Conservation (phyloP, 92 coral and sea anemone species). For the Zoanthus gigantus region DNA sequence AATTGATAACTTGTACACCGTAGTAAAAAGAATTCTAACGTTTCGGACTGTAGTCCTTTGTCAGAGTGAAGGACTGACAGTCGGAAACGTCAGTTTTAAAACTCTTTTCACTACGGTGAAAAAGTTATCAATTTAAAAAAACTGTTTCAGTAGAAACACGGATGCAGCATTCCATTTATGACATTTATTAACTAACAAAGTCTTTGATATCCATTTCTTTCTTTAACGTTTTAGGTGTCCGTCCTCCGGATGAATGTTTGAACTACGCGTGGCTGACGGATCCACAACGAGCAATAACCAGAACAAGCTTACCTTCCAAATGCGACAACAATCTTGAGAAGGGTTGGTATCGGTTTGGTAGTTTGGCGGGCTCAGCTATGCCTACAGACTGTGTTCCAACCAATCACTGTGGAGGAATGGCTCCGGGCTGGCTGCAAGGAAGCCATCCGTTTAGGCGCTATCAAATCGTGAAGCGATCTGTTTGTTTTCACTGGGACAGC, state of each 20-base stretch:
- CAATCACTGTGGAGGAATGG: background rate
- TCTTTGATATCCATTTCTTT: no score
- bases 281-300: background rate
- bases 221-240: background rate
- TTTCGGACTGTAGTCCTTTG: no score
- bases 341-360: conserved; percentile 13
- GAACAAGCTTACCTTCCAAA: background rate
- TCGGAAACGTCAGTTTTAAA: no score
- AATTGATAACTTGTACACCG: no score
- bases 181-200: no score
- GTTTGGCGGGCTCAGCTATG: background rate
- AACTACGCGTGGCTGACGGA: background rate
- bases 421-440: conserved; percentile 16
- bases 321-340: background rate
- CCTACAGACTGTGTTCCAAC: background rate
- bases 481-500: conserved; percentile 2
- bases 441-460: background rate
- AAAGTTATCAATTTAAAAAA: no score
- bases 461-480: background rate
- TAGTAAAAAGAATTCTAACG: no score
- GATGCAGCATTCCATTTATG: no score
- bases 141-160: no score
- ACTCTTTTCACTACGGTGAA: no score
- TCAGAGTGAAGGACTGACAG: no score
- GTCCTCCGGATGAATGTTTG: background rate